These are phyloP conservation scores for Melanocharis versteri DNA, from an alignment of 2,113 vertebrate species.

Conservation along the genomic window DNA sequence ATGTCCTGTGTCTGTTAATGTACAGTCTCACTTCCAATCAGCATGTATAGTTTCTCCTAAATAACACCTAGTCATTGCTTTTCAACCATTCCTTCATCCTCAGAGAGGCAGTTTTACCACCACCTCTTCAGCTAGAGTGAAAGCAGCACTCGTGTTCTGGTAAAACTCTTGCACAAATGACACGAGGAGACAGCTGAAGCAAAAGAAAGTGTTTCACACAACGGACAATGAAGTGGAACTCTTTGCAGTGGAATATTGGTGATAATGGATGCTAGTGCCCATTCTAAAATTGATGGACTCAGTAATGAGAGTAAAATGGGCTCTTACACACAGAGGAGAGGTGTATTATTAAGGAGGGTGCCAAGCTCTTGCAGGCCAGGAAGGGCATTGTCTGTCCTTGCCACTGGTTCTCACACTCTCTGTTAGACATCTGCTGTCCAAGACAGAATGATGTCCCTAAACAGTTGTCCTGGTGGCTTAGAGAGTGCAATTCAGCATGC, in stretches of 20 bases:
- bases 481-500: neutral
- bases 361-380: neutral
- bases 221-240: neutral
- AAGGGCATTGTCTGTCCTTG: accelerated
- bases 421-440: neutral
- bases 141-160: neutral
- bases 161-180: neutral
- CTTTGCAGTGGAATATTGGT: neutral
- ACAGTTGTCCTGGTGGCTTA: neutral
- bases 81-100: neutral
- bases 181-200: neutral
- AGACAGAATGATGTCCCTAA: neutral
- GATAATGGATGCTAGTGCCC: neutral
- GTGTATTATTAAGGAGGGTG: neutral
- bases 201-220: neutral
- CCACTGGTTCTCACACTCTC: neutral
- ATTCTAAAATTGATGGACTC: neutral
- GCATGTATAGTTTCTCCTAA: neutral
- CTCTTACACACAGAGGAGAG: neutral
- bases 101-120: neutral
- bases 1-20: neutral
- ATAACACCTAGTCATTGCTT: neutral
- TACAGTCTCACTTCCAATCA: neutral
- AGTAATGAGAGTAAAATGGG: neutral
- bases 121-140: neutral